phyloP scores from a whole-genome alignment of 1,140 invertebrate genomes.

The Callitettix versicolor region DNA sequence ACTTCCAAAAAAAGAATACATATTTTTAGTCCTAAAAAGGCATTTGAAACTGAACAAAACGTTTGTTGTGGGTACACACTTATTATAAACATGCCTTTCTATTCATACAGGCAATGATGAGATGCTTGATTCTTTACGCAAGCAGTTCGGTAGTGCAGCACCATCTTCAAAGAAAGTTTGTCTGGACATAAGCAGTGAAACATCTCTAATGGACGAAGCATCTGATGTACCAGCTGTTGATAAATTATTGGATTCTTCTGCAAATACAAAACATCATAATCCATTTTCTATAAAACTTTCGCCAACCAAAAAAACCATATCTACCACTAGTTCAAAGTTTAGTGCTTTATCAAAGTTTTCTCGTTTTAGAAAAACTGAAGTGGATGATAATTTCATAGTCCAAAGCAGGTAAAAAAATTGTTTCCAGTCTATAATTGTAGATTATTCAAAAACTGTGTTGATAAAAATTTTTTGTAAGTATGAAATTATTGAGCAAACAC shows the following conservation, averaged over 20 bases:
- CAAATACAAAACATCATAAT: not conserved
- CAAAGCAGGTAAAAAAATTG: conserved; percentile 15
- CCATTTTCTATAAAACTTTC: not conserved
- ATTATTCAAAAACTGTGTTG: too few species aligned
- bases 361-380: conserved; percentile 16
- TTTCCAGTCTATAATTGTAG: too few species aligned
- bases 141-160: not conserved
- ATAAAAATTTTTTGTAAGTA: too few species aligned
- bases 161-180: not conserved
- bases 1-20: too few species aligned
- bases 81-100: too few species aligned
- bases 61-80: too few species aligned
- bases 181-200: not conserved
- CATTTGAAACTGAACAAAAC: too few species aligned
- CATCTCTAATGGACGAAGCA: not conserved
- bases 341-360: conserved; percentile 13
- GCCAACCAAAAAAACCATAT: conserved; percentile 5
- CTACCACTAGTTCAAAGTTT: conserved; percentile 19
- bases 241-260: conserved; percentile 6
- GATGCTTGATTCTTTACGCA: not conserved
- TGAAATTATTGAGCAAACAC: too few species aligned
- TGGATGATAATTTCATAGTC: conserved; percentile 5
- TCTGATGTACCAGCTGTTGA: not conserved
- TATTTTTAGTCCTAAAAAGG: too few species aligned
- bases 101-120: not conserved